Evolutionary conservation across 1,140 invertebrate genomes (phyloP).

Genomic region (Rhynchophorus ferrugineus): DNA sequence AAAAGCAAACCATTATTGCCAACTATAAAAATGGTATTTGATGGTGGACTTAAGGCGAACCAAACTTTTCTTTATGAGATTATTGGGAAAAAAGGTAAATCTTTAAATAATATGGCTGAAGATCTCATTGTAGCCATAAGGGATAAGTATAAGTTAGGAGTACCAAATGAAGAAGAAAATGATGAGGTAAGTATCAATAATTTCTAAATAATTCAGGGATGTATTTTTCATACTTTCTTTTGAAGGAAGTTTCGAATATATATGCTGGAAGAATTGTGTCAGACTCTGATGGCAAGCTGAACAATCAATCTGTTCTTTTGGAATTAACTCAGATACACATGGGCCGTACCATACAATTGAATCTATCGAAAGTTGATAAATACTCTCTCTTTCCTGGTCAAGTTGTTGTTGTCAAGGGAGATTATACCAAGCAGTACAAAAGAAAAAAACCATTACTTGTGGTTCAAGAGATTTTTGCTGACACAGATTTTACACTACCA

Average conservation of each 20-base stretch:
- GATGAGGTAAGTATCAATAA: constrained; percentile 17
- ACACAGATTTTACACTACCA: constrained; percentile 35
- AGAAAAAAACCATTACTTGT: constrained; percentile 58
- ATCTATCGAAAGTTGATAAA: constrained; percentile 55
- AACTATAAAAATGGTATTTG: constrained; percentile 11
- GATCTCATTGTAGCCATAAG: constrained; percentile 22
- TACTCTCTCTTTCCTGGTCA: constrained; percentile 81
- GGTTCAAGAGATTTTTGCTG: constrained; percentile 56
- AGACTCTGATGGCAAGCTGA: constrained; percentile 62
- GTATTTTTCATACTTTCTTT: background rate
- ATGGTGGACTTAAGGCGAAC: constrained; percentile 18
- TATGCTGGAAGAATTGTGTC: constrained; percentile 66
- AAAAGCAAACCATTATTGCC: constrained; percentile 7
- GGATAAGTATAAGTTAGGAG: constrained; percentile 18
- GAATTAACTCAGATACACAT: constrained; percentile 54
- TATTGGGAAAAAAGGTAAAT: constrained; percentile 18
- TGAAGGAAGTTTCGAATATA: constrained; percentile 9
- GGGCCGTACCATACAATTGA: constrained; percentile 46
- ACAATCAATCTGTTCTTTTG: constrained; percentile 57
- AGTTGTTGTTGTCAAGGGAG: constrained; percentile 65
- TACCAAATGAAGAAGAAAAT: constrained; percentile 27
- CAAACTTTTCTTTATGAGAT: constrained; percentile 30
- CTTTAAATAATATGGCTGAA: constrained; percentile 22
- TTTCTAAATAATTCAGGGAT: background rate
- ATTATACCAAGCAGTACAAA: constrained; percentile 42